Conservation (phyloP, 2,113 vertebrate genomes). For the Crotalus horridus region DNA sequence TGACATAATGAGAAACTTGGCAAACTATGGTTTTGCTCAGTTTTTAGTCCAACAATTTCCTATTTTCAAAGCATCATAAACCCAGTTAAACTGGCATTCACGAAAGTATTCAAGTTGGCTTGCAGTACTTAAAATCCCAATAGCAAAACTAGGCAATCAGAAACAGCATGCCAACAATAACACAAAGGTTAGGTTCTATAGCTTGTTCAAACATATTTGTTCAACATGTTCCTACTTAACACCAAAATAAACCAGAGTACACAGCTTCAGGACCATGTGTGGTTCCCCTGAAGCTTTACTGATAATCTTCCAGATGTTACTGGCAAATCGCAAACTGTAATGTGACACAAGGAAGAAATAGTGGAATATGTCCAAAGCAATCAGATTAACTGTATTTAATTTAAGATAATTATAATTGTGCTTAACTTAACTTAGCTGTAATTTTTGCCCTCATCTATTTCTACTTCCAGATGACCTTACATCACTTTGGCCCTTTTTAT, state of each 20-base stretch:
- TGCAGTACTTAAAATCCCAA: not conserved
- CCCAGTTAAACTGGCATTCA: not conserved
- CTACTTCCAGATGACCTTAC: not conserved
- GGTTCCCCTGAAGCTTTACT: not conserved
- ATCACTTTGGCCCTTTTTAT: not conserved
- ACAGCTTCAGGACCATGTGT: not conserved
- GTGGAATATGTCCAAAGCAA: not conserved
- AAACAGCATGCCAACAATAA: not conserved
- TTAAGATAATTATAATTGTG: not conserved
- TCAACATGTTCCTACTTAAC: not conserved
- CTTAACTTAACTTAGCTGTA: not conserved
- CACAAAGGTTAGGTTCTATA: not conserved
- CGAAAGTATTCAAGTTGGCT: not conserved
- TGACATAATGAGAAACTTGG: not conserved
- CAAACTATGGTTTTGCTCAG: not conserved
- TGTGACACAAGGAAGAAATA: not conserved
- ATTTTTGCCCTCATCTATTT: not conserved
- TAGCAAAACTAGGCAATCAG: not conserved
- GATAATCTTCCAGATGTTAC: not conserved
- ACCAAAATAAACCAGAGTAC: not conserved
- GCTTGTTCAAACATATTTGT: not conserved
- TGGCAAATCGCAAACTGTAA: not conserved
- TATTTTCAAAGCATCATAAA: not conserved
- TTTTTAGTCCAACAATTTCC: not conserved
- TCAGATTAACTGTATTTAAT: not conserved